phyloP scores from a whole-genome alignment of 2,888 invertebrate species.

The Drosophila dives region DNA sequence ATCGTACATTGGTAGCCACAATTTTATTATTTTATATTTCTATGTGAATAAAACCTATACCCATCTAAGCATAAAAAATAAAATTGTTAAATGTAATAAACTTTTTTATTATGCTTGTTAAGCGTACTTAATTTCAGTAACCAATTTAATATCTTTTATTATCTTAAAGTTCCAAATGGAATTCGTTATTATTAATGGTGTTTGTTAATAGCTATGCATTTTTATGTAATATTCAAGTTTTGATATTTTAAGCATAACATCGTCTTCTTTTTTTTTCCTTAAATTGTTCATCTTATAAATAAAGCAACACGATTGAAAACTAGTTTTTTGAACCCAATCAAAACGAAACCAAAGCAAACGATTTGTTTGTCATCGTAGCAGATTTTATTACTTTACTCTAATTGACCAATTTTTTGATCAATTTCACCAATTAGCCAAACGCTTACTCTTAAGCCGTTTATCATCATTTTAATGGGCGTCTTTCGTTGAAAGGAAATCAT shows the following conservation, averaged over 20 bases:
- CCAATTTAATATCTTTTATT: background rate
- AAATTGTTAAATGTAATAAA: no score
- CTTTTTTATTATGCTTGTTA: background rate
- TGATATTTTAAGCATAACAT: background rate
- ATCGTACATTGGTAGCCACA: background rate
- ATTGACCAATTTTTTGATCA: constrained; percentile 7
- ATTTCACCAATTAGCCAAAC: constrained; percentile 11
- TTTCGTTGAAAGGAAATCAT: background rate
- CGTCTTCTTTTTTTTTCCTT: background rate
- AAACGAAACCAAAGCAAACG: background rate
- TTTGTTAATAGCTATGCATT: background rate
- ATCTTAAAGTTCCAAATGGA: background rate
- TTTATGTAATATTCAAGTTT: background rate
- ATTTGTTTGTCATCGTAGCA: background rate
- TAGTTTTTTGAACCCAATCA: background rate
- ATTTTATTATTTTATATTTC: background rate
- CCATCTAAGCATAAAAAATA: background rate
- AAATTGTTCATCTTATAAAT: background rate
- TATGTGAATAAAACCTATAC: background rate
- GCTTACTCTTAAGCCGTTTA: constrained; percentile 26
- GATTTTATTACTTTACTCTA: constrained; percentile 1
- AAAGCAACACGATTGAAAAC: background rate
- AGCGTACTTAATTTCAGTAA: background rate
- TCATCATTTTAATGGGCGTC: background rate
- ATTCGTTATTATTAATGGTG: background rate